Evolutionary conservation across 2,797 vertebrate genomes (phyloP).

Genomic region (Sardinella longiceps): DNA sequence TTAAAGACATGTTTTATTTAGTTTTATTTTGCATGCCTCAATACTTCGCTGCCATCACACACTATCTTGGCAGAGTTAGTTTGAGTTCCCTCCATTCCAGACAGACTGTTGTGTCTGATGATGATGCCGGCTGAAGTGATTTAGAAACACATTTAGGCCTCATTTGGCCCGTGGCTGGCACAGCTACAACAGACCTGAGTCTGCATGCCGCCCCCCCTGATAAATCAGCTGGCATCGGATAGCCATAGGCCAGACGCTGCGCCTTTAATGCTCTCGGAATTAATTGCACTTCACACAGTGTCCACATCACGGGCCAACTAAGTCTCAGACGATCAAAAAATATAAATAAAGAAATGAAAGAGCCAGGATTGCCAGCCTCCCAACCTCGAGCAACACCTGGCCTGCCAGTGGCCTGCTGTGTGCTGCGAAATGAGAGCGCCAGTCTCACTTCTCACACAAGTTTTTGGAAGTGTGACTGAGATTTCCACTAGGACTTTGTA

Average conservation of each 20-base stretch:
- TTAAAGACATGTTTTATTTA: too few relatives aligned
- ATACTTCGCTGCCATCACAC: too few relatives aligned
- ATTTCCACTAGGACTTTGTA: background rate
- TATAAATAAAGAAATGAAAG: background rate
- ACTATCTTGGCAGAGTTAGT: too few relatives aligned
- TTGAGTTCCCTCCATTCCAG: too few relatives aligned
- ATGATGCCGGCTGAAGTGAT: too few relatives aligned
- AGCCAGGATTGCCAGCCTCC: background rate
- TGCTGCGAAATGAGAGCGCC: constrained; percentile 43
- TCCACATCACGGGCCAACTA: background rate
- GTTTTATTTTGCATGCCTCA: too few relatives aligned
- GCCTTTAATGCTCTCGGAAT: background rate
- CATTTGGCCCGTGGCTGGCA: too few relatives aligned
- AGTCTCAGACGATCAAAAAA: background rate
- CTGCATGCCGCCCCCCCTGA: background rate
- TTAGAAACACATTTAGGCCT: too few relatives aligned
- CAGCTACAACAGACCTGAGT: background rate
- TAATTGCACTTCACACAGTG: background rate
- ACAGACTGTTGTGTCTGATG: too few relatives aligned
- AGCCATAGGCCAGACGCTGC: background rate
- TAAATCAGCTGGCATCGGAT: background rate
- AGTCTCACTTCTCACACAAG: background rate
- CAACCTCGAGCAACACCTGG: constrained; percentile 9
- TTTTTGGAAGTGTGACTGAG: background rate
- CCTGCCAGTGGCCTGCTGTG: constrained; percentile 30